A percentile compares a stretch with the other conserved stretches of the same genome.
These are phyloP conservation scores for Plutella xylostella DNA, from an alignment of 2,888 invertebrate genomes.

Conservation along the genomic window DNA sequence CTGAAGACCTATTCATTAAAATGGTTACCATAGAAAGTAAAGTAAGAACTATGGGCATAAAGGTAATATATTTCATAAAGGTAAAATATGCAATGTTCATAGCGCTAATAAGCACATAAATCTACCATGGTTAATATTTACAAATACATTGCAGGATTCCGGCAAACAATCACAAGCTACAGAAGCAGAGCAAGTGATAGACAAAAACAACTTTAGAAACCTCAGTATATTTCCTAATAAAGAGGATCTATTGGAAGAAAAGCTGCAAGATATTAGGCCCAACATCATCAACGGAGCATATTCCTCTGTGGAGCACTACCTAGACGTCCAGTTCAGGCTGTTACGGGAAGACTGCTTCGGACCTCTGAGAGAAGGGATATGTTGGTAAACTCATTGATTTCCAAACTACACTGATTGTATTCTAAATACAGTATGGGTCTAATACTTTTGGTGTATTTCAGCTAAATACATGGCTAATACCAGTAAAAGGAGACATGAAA, in stretches of 20 bases:
- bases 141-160: neutral
- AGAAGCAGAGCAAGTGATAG: neutral
- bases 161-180: neutral
- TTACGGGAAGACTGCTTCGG: constrained; percentile 83
- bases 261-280: constrained; percentile 47
- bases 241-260: constrained; percentile 61
- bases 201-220: constrained; percentile 31
- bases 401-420: neutral
- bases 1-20: constrained; percentile 47
- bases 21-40: constrained; percentile 30
- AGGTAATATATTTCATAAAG: too few species aligned
- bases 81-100: too few species aligned
- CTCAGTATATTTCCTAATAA: constrained; percentile 54
- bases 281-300: constrained; percentile 75
- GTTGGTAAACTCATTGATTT: constrained; percentile 35
- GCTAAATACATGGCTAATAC: constrained; percentile 63
- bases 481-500: constrained; percentile 45
- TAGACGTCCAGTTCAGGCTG: constrained; percentile 83
- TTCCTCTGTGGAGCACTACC: constrained; percentile 74
- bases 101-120: too few species aligned
- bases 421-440: neutral
- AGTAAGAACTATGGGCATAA: constrained; percentile 20
- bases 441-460: constrained; percentile 20
- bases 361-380: constrained; percentile 77
- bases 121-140: too few species aligned